These are phyloP conservation scores for Sisor rabdophorus DNA, from an alignment of 2,113 vertebrate genomes.

Conservation along the genomic window DNA sequence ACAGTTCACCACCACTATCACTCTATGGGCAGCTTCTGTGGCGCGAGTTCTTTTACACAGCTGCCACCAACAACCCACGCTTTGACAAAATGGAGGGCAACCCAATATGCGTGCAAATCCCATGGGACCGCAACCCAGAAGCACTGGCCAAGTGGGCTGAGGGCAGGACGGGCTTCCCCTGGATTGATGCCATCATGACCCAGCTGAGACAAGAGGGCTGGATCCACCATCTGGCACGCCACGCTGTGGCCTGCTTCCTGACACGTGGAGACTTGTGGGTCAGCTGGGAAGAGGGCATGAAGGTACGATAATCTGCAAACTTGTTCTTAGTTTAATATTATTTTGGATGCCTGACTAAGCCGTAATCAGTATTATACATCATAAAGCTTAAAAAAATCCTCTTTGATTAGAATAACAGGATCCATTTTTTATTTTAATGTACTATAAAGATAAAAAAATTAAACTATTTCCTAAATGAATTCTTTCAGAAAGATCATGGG, in stretches of 20 bases:
- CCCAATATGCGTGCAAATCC: constrained; percentile 97
- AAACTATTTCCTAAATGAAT: neutral
- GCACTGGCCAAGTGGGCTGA: constrained; percentile 98
- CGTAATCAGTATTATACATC: neutral
- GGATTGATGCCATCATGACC: constrained; percentile 98
- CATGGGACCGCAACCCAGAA: constrained; percentile 95
- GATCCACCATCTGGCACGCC: constrained; percentile 96
- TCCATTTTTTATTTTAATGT: neutral
- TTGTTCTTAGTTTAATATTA: neutral
- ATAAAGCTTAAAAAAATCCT: neutral
- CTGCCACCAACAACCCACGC: constrained; percentile 93
- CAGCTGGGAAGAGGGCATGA: constrained; percentile 99
- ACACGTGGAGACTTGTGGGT: constrained; percentile 96
- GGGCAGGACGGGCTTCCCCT: constrained; percentile 91
- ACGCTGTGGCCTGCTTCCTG: constrained; percentile 94
- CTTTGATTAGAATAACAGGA: neutral
- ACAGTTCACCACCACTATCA: constrained; percentile 93
- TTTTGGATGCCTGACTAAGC: neutral
- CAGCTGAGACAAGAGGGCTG: constrained; percentile 95
- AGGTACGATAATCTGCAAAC: constrained; percentile 65
- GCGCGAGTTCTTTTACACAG: constrained; percentile 98
- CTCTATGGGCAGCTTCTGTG: constrained; percentile 96
- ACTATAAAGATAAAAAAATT: neutral
- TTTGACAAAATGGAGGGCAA: constrained; percentile 99
- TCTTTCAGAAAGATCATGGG: neutral